phyloP scores from a whole-genome alignment of 2,113 vertebrate species.

The Arothron firmamentum region DNA sequence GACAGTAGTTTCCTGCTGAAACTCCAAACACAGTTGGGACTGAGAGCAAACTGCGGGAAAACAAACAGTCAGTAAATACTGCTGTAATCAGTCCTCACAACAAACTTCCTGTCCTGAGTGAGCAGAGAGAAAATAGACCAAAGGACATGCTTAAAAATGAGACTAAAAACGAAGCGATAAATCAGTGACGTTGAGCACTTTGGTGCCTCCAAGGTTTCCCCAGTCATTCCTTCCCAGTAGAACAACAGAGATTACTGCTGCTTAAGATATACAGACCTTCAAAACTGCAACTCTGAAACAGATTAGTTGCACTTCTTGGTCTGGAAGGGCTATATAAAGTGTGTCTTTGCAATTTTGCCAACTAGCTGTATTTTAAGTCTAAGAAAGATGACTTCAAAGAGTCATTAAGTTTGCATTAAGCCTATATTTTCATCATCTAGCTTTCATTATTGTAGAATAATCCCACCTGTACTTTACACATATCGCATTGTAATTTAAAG shows the following conservation, averaged over 20 bases:
- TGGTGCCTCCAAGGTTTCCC: constrained; percentile 45
- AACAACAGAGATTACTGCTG: constrained; percentile 58
- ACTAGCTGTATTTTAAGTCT: not conserved
- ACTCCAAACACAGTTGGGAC: constrained; percentile 69
- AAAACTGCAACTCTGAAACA: not conserved
- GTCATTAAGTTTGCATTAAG: no score
- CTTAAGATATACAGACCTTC: constrained; percentile 25
- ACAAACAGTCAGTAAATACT: constrained; percentile 62
- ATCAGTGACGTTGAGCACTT: constrained; percentile 47
- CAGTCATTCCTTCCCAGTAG: constrained; percentile 33
- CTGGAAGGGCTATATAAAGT: not conserved
- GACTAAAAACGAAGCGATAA: constrained; percentile 32
- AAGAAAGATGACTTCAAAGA: not conserved
- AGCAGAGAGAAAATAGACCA: constrained; percentile 62
- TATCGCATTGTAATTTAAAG: not conserved
- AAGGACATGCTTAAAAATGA: constrained; percentile 34
- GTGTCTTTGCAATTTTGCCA: not conserved
- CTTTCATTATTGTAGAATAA: no score
- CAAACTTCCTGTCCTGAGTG: constrained; percentile 72
- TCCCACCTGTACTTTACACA: no score
- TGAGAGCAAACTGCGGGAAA: constrained; percentile 60
- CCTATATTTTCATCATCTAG: no score
- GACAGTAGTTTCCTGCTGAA: constrained; percentile 74
- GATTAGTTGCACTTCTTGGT: no score
- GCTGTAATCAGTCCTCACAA: constrained; percentile 71